Base-by-base conservation (phyloP, 2,888 invertebrate genomes). In the Hydriomena furcata region DNA sequence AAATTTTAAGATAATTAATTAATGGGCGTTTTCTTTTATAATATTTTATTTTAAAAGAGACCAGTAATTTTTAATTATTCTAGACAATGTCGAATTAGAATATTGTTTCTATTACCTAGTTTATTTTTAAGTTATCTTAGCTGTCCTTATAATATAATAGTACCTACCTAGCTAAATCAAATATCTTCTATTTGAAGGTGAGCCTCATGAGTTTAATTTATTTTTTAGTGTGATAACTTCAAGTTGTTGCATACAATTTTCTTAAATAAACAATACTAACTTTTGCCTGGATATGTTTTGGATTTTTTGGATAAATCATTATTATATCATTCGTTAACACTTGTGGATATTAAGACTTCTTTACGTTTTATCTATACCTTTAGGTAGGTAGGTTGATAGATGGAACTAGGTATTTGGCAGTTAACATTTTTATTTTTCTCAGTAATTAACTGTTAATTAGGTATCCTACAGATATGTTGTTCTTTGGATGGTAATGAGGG, bases 191-290 rank as follows among this genome's bases (percentile, higher is more conserved):
- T 68, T 73, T 70, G 71, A 75, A 82, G 79, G 71, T 82, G 79
- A 86, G 79, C 82, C 81, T 84, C 76, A 71, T 78, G 74, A 78
- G 76, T 84, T 81, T 85, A 84, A 88, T 86, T 89, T 89, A 86
- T 87, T 87, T 51, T 80, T 86, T 78, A 82, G 76, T 84, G 84
- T 87, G 72, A 87, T 87, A 84, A 85, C 86, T 84, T 65, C 75
- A 82, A 84, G 86, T 86, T 86, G 84, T 87, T 88, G 80, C 87
- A 84, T 82, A 78, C 73, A 84, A 79, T 79, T 85, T 87, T 82
- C 78, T 80, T 82, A 86, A 72, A 89, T 88, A 88, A 89, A 88
- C 83, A 85, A 76, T 83, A 87, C 86, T 87, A 87, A 88, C 83
- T 86, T 75, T 81, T 84, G 82, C 84, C 83, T 86, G 80, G 69